phyloP scores from a whole-genome alignment of 37 sponge, comb jelly and placozoan species.

The Petrosia ficiformis region DNA sequence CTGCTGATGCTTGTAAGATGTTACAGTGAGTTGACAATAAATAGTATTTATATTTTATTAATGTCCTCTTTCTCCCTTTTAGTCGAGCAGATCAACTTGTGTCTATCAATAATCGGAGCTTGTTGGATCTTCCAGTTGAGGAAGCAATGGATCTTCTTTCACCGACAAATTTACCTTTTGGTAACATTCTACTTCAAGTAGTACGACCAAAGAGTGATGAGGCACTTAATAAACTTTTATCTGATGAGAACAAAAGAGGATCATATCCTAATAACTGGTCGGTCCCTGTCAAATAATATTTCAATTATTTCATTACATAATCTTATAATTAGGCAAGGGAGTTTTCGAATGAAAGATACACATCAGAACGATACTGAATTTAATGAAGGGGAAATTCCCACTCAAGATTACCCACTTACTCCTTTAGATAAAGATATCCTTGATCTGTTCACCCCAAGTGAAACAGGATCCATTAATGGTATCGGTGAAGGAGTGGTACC shows the following conservation, averaged over 20 bases:
- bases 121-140: slow-evolving; percentile 25
- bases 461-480: not conserved
- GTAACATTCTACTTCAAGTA: slow-evolving; percentile 6
- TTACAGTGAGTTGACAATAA: slow-evolving; percentile 22
- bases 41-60: not conserved
- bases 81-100: slow-evolving; percentile 64
- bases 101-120: slow-evolving; percentile 39
- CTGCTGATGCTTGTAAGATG: slow-evolving; percentile 11
- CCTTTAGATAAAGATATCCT: slow-evolving; percentile 31
- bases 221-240: not conserved
- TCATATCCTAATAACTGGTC: no score
- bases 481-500: no score
- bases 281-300: no score
- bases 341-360: not conserved
- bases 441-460: slow-evolving; percentile 23
- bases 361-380: not conserved
- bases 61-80: no score
- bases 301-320: no score
- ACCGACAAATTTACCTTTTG: slow-evolving; percentile 27
- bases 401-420: no score
- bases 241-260: not conserved
- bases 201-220: slow-evolving; percentile 17
- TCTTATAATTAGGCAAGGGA: no score
- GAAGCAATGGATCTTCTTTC: slow-evolving; percentile 16
- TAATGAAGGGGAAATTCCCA: not conserved